These are phyloP conservation scores for Odontophorus gujanensis DNA, from an alignment of 2,113 vertebrate species.

Conservation along the genomic window DNA sequence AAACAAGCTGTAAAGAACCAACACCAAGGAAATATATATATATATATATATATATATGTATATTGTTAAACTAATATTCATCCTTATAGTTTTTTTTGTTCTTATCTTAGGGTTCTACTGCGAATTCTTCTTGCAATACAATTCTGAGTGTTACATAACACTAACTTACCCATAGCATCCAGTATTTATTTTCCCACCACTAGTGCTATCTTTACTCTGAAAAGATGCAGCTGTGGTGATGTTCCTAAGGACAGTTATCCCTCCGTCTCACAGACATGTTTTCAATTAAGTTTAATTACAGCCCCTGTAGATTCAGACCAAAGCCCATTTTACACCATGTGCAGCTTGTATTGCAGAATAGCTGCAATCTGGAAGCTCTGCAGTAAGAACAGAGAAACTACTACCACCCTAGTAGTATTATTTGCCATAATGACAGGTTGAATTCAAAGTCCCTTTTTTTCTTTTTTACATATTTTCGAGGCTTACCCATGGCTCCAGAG, in stretches of 20 bases:
- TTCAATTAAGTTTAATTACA: conserved; percentile 63
- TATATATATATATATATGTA: background rate
- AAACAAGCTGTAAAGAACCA: background rate
- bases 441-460: background rate
- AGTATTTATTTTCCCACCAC: background rate
- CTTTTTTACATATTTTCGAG: background rate
- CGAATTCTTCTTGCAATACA: conserved; percentile 3
- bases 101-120: background rate
- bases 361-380: conserved; percentile 28
- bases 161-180: background rate
- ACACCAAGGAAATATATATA: background rate
- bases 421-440: background rate
- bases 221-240: conserved; percentile 22
- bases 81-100: background rate
- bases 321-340: conserved; percentile 40
- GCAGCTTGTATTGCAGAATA: conserved; percentile 27
- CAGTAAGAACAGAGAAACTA: background rate
- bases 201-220: conserved; percentile 6
- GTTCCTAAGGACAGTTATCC: conserved; percentile 50
- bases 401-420: background rate
- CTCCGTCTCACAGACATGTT: conserved; percentile 35
- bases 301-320: conserved; percentile 46
- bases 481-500: background rate
- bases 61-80: conserved; percentile 3
- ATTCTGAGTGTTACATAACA: background rate